A percentile compares a stretch with the other conserved stretches of the same genome.
Evolutionary conservation across 2,113 vertebrate genomes (phyloP).

Genomic region (Eretmodus cyanostictus): DNA sequence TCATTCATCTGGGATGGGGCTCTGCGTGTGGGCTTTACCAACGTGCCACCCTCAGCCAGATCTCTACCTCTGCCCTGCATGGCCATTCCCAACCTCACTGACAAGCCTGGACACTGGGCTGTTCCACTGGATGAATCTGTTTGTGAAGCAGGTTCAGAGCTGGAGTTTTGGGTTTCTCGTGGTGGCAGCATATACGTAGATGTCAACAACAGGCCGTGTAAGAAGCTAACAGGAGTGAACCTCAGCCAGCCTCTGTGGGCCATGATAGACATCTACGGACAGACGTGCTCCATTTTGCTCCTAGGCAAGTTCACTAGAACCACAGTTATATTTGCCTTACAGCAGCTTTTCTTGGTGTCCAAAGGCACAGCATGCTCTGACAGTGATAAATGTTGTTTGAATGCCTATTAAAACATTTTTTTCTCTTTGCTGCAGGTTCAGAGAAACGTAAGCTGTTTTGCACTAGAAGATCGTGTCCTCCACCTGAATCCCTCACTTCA

Average conservation of each 20-base stretch:
- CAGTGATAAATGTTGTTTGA: neutral
- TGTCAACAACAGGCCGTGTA: neutral
- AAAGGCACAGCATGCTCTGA: neutral
- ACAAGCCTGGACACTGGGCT: constrained; percentile 64
- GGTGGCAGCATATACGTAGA: constrained; percentile 41
- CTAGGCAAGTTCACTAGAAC: constrained; percentile 61
- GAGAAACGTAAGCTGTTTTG: neutral
- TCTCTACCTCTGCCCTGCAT: constrained; percentile 67
- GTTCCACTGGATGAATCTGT: constrained; percentile 11
- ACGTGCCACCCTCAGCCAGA: constrained; percentile 46
- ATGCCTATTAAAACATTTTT: neutral
- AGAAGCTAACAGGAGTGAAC: constrained; percentile 33
- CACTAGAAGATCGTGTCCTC: constrained; percentile 55
- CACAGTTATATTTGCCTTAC: neutral
- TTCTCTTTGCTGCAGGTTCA: constrained; percentile 53
- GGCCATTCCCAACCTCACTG: constrained; percentile 73
- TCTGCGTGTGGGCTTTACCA: constrained; percentile 80
- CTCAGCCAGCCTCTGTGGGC: constrained; percentile 72
- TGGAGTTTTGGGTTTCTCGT: constrained; percentile 75
- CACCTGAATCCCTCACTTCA: neutral
- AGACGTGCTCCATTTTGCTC: constrained; percentile 70
- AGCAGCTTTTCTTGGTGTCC: neutral
- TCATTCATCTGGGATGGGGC: constrained; percentile 61
- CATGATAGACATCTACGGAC: constrained; percentile 81
- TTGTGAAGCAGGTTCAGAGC: constrained; percentile 21